A percentile compares a stretch with the other conserved stretches of the same genome.
phyloP scores from a whole-genome alignment of 1,140 invertebrate genomes.

The Hylaeus volcanicus region DNA sequence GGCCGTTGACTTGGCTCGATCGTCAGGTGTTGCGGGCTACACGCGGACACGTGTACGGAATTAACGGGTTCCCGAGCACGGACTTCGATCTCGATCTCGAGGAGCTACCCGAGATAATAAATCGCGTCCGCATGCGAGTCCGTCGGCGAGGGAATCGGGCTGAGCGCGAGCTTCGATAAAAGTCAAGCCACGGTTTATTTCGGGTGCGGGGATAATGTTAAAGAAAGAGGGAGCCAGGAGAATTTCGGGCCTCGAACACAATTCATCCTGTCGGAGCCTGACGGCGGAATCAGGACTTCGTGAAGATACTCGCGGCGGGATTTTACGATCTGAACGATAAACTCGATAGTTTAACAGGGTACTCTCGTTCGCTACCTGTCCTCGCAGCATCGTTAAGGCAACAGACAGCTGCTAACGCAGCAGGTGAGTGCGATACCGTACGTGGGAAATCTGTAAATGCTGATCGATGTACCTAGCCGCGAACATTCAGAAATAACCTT shows the following conservation, averaged over 20 bases:
- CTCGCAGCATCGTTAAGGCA: conserved; percentile 61
- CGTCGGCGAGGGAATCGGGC: neutral
- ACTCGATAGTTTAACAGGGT: conserved; percentile 71
- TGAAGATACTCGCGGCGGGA: conserved; percentile 43
- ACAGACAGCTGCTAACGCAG: conserved; percentile 40
- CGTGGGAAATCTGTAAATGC: conserved; percentile 3
- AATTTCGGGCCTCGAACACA: conserved; percentile 33
- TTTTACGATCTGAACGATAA: conserved; percentile 71
- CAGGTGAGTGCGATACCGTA: conserved; percentile 37
- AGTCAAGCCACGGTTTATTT: conserved; percentile 19
- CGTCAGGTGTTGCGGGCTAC: conserved; percentile 18
- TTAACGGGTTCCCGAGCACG: neutral
- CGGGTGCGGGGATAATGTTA: neutral
- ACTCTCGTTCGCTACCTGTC: conserved; percentile 62
- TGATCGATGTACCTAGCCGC: conserved; percentile 9
- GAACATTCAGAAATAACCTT: too few relatives aligned
- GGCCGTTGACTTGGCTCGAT: conserved; percentile 27
- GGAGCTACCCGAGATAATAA: neutral
- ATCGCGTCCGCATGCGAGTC: neutral
- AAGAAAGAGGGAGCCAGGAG: neutral
- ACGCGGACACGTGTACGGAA: conserved; percentile 1
- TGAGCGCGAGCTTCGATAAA: conserved; percentile 9
- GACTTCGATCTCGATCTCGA: neutral
- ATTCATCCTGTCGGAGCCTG: conserved; percentile 37
- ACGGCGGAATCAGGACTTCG: conserved; percentile 42